Percentiles rank a stretch among this genome's conserved stretches.
These are phyloP conservation scores for Eueremaeus valkanovi DNA, from an alignment of 2,888 invertebrate genomes.

Conservation along the genomic window DNA sequence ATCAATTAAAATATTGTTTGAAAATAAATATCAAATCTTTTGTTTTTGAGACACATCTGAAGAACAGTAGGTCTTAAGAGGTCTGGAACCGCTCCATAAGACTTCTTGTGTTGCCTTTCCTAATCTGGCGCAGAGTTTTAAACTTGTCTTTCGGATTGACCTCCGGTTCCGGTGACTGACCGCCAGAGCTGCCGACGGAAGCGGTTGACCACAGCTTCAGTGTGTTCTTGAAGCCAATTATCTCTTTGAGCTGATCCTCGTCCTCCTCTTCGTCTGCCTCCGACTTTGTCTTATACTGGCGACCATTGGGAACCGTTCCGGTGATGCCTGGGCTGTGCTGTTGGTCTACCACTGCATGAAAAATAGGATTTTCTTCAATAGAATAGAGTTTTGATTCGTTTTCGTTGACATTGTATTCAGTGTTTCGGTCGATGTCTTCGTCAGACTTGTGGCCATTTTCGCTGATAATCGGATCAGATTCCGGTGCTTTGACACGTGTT, in stretches of 20 bases:
- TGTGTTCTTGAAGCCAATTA: neutral
- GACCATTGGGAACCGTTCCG: too few relatives aligned
- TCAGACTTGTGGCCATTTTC: too few relatives aligned
- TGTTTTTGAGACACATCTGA: neutral
- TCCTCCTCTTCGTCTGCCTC: neutral
- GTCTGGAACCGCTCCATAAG: constrained; percentile 15
- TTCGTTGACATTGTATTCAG: too few relatives aligned
- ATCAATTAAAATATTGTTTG: neutral
- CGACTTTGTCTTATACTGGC: neutral
- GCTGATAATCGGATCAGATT: too few relatives aligned
- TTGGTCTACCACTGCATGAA: neutral
- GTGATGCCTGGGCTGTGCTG: too few relatives aligned
- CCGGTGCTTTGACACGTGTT: too few relatives aligned
- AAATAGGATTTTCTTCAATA: too few relatives aligned
- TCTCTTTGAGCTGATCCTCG: neutral
- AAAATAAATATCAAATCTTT: too few relatives aligned
- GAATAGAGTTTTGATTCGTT: too few relatives aligned
- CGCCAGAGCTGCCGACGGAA: neutral
- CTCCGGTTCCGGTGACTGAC: neutral
- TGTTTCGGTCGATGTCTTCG: too few relatives aligned
- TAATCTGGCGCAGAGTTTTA: constrained; percentile 6
- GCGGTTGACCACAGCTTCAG: constrained; percentile 1
- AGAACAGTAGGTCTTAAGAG: neutral
- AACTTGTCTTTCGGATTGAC: neutral
- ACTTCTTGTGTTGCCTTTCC: constrained; percentile 25